phyloP scores from a whole-genome alignment of 2,888 invertebrate species.

The Emmelina monodactyla region DNA sequence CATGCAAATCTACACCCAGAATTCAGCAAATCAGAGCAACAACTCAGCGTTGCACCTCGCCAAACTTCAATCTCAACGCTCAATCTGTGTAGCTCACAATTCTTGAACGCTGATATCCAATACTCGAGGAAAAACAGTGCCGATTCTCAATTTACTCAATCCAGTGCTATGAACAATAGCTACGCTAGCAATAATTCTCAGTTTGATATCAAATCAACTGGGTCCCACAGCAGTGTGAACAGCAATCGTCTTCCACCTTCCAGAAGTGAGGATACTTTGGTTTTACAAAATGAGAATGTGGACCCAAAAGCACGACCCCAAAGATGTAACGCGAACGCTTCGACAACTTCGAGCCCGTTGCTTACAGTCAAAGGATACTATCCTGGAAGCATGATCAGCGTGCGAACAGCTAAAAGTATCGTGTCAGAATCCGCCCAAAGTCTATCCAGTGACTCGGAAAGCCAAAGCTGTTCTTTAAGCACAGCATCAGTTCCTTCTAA shows the following conservation, averaged over 20 bases:
- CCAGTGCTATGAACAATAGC: constrained; percentile 49
- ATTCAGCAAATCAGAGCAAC: constrained; percentile 86
- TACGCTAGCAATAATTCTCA: constrained; percentile 51
- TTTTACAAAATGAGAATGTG: constrained; percentile 43
- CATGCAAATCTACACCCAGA: constrained; percentile 69
- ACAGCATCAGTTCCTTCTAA: constrained; percentile 57
- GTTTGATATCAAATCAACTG: constrained; percentile 47
- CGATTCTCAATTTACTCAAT: constrained; percentile 66
- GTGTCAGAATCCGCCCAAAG: constrained; percentile 73
- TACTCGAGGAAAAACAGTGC: constrained; percentile 66
- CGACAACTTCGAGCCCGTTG: constrained; percentile 75
- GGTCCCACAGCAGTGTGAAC: constrained; percentile 44
- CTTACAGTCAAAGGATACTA: constrained; percentile 68
- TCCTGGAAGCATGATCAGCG: constrained; percentile 70
- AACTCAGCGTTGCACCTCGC: constrained; percentile 63
- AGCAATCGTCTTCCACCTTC: constrained; percentile 74
- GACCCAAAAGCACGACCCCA: constrained; percentile 63
- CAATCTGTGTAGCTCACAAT: constrained; percentile 63
- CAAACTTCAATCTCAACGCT: constrained; percentile 58
- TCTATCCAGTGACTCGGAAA: constrained; percentile 71
- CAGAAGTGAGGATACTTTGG: constrained; percentile 80
- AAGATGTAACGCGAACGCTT: constrained; percentile 67
- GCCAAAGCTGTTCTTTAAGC: constrained; percentile 60
- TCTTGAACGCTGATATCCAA: constrained; percentile 54
- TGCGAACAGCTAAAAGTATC: constrained; percentile 66